phyloP scores from a whole-genome alignment of 2,797 vertebrate genomes.

The Oryzias sinensis region DNA sequence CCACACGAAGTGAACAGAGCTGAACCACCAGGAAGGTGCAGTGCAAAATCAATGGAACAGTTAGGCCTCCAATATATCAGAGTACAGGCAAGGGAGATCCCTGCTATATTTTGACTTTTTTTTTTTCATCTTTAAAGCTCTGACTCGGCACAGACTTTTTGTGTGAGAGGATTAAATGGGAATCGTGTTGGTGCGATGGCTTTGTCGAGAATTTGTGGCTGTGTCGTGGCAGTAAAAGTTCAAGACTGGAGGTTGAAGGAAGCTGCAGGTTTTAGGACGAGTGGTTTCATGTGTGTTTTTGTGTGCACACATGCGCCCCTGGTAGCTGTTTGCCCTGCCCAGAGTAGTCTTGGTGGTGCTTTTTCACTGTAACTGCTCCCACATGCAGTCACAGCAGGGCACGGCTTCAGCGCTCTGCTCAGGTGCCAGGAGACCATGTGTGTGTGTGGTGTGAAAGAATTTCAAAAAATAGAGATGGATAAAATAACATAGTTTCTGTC shows the following conservation, averaged over 20 bases:
- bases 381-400: slow-evolving; percentile 59
- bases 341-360: slow-evolving; percentile 55
- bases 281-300: slow-evolving; percentile 14
- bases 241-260: slow-evolving; percentile 35
- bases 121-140: slow-evolving; percentile 37
- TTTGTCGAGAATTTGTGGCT: slow-evolving; percentile 31
- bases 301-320: slow-evolving; percentile 14
- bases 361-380: slow-evolving; percentile 64
- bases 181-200: slow-evolving; percentile 31
- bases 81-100: slow-evolving; percentile 31
- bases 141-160: slow-evolving; percentile 48
- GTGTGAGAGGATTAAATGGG: slow-evolving; percentile 39
- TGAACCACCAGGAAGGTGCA: slow-evolving; percentile 45
- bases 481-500: slow-evolving; percentile 1
- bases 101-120: slow-evolving; percentile 45
- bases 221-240: slow-evolving; percentile 34
- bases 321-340: slow-evolving; percentile 52
- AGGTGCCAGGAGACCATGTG: slow-evolving; percentile 43
- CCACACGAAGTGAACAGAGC: slow-evolving; percentile 45
- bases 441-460: slow-evolving; percentile 20
- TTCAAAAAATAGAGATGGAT: slow-evolving; percentile 1
- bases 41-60: slow-evolving; percentile 53
- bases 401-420: slow-evolving; percentile 40
- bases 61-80: slow-evolving; percentile 61
- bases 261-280: slow-evolving; percentile 23